Conservation (phyloP, 2,888 invertebrate species). For the Synergus umbraculus region DNA sequence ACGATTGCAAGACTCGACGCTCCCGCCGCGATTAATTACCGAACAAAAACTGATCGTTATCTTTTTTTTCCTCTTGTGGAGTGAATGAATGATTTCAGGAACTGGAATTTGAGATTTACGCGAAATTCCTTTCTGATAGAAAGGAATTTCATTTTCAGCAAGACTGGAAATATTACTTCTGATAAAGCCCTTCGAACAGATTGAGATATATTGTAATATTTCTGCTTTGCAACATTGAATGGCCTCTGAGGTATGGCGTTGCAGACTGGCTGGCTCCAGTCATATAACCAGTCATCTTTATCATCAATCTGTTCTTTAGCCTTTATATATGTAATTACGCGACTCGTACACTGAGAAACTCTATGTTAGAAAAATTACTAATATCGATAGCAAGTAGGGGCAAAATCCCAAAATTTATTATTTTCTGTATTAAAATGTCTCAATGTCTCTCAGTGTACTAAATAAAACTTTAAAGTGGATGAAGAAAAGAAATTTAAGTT, state of each 20-base stretch:
- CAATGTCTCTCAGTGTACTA: too few relatives aligned
- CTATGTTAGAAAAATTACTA: too few relatives aligned
- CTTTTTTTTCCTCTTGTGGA: neutral
- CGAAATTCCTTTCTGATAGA: neutral
- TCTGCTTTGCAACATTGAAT: neutral
- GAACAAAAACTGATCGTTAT: slow-evolving; percentile 26
- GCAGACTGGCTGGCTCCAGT: neutral
- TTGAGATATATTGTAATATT: neutral
- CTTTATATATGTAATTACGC: neutral
- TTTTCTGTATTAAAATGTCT: too few relatives aligned
- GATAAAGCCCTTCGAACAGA: neutral
- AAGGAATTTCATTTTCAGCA: neutral
- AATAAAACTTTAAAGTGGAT: neutral
- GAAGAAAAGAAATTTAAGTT: neutral
- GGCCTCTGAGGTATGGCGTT: neutral
- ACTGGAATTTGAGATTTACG: neutral
- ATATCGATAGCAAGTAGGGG: too few relatives aligned
- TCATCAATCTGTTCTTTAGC: slow-evolving; percentile 1
- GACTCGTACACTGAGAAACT: too few relatives aligned
- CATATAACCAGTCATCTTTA: neutral
- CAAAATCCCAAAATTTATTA: too few relatives aligned
- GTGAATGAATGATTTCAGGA: neutral
- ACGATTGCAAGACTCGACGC: slow-evolving; percentile 44
- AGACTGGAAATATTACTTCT: neutral
- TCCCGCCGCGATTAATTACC: slow-evolving; percentile 18